A percentile compares a stretch with the other conserved stretches of the same genome.
phyloP scores from a whole-genome alignment of 2,888 invertebrate species.

The Plagodis dolabraria region DNA sequence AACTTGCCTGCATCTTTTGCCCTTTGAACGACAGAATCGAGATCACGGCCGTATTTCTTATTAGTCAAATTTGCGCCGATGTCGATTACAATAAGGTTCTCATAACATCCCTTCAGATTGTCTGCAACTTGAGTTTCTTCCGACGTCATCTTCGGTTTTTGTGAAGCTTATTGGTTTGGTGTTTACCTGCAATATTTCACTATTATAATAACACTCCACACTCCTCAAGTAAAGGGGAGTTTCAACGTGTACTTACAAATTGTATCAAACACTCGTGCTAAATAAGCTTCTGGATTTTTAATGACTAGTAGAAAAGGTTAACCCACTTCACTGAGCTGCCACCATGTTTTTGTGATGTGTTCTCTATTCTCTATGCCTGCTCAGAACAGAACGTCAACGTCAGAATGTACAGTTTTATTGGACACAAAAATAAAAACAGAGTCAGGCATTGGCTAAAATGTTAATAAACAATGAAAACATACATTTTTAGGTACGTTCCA shows the following conservation, averaged over 20 bases:
- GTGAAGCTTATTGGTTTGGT: conserved; percentile 80
- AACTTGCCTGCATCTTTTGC: conserved; percentile 94
- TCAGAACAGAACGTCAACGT: too few species aligned
- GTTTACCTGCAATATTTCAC: conserved; percentile 67
- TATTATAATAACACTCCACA: conserved; percentile 30
- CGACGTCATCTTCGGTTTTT: conserved; percentile 79
- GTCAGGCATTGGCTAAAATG: not conserved
- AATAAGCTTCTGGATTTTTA: conserved; percentile 77
- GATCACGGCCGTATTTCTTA: conserved; percentile 96
- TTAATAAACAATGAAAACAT: not conserved
- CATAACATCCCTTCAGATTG: conserved; percentile 91
- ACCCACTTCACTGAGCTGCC: conserved; percentile 78
- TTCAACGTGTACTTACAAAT: conserved; percentile 66
- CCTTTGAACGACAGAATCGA: conserved; percentile 95
- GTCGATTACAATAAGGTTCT: conserved; percentile 96
- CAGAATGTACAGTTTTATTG: too few species aligned
- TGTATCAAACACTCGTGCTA: conserved; percentile 83
- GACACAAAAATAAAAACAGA: not conserved
- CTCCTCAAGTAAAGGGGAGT: conserved; percentile 12
- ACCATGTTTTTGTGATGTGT: conserved; percentile 70
- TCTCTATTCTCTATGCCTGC: too few species aligned
- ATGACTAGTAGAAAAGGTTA: conserved; percentile 72
- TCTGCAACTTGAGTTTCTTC: conserved; percentile 80
- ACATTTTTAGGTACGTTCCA: not conserved
- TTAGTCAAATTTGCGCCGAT: conserved; percentile 97